Evolutionary conservation across 92 coral and sea anemone genomes (phyloP), one percentile per base, ranked within the genome.

Genomic region (Meandrina meandrites): DNA sequence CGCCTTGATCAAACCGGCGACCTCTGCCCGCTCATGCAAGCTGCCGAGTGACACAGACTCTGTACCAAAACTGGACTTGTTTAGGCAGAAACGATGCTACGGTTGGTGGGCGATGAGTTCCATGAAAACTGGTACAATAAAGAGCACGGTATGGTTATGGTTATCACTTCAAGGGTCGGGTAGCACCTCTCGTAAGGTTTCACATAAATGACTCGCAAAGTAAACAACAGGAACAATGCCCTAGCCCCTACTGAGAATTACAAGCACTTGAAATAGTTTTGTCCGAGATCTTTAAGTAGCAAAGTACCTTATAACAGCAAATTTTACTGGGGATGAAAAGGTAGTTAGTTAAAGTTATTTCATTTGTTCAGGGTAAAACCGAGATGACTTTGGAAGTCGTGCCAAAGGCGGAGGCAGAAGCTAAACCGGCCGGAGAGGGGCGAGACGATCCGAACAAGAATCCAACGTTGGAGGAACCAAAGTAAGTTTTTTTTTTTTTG

Each of bases 371-470:
- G 99, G 99, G 99, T 7, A 97, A 97, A 78, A 90, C 95, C 71
- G 99, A 97, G 71, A 92, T 97, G 93, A 91, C 97, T 4, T 37
- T 97, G 69, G 99, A 97, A 57, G 66, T 88, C 18, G 75, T 97
- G 31, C 88, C 92, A 34, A 98, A 93, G 77, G 89, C 85, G 13
- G 92, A 95, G n/a, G 95, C 96, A 36, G 79, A 88, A 35, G 77
- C 86, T 15, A 91, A 86, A 70, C 98, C 98, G 27, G 95, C 92
- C 22, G 98, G 97, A 4, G 81, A 85, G 78, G 99, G 97, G 31
- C 92, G 98, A n/a, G 94, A 91, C 48, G 98, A 97, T 11, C 99
- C 99, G 32, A 97, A 97, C 81, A 92, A 94, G 36, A 88, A 97
- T 40, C 99, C 99, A 64, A 86, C 94, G 5, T 90, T 97, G 57